Base-by-base conservation (phyloP, 2,888 invertebrate species). In the Perithous albicinctus region DNA sequence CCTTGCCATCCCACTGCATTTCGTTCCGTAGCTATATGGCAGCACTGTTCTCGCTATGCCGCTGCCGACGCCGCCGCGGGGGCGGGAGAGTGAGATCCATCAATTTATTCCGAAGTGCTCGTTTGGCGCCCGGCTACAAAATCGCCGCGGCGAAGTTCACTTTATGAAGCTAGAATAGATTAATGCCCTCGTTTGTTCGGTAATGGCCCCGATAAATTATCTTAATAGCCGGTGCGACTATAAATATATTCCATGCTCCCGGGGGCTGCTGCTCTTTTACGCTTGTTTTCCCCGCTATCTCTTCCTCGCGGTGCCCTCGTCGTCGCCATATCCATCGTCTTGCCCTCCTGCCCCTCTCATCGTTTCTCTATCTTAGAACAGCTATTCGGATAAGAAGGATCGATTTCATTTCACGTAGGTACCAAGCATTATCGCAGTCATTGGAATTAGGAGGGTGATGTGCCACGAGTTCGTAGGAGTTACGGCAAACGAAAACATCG, bases 141-240 rank as follows among this genome's bases (percentile, higher is more conserved):
- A 92, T 92, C 90, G 91, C 89, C 90, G 84, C 78, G 91, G 90
- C 90, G 87, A 91, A 91, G 90, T 91, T 92, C 91, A 90, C 90
- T 92, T 92, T 91, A 92, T 92, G 92, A 91, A 92, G 92, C 91
- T 91, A 91, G 92, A 92, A 92, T 91, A 92, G 92, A 92, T 92
- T 91, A 91, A 92, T 92, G 92, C 88, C 89, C 92, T 92, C 92
- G 91, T 92, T 92, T 91, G 92, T 91, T 91, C 90, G 89, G 90
- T 91, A 92, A 92, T 92, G 92, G 91, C 91, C 89, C 88, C 91
- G 90, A 91, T 92, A 92, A 92, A 92, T 92, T 91, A 92, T 92
- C 91, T 92, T 91, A 92, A 92, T 92, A 92, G 92, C 91, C 88
- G 86, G 75, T 77, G 67, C 85, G 86, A 87, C 91, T 92, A 92